phyloP scores from a whole-genome alignment of 2,888 invertebrate species.

The Lasioglossum malachurum region DNA sequence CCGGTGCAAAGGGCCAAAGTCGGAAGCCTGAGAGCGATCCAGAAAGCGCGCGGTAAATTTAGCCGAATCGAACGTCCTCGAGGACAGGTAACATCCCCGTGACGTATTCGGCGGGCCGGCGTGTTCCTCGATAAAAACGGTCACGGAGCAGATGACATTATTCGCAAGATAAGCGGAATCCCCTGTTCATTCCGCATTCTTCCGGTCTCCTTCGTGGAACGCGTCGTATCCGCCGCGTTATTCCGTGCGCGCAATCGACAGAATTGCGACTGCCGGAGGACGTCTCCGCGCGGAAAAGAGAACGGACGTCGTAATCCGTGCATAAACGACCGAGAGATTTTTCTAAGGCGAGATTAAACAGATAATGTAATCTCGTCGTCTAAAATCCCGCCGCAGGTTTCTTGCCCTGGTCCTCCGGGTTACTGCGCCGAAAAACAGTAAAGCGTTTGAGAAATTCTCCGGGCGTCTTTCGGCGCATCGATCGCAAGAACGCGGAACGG shows the following conservation, averaged over 20 bases:
- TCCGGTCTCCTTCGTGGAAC: conserved; percentile 24
- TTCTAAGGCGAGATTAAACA: conserved; percentile 45
- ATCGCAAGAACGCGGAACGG: conserved; percentile 20
- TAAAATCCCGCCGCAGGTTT: not conserved
- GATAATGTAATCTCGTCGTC: conserved; percentile 67
- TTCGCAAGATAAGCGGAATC: conserved; percentile 63
- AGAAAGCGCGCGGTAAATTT: not conserved
- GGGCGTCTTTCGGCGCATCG: not conserved
- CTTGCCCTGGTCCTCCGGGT: not conserved
- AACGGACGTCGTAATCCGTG: conserved; percentile 41
- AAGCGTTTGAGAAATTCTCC: conserved; percentile 15
- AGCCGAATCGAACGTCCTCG: not conserved
- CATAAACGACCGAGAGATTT: conserved; percentile 42
- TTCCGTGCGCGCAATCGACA: conserved; percentile 36
- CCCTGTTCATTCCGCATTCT: conserved; percentile 59
- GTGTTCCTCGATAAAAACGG: conserved; percentile 58
- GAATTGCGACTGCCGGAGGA: conserved; percentile 43
- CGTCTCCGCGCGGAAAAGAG: conserved; percentile 1
- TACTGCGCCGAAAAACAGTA: not conserved
- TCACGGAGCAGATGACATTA: conserved; percentile 63
- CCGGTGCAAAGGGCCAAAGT: not conserved
- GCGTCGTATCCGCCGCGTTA: conserved; percentile 37
- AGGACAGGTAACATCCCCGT: not conserved
- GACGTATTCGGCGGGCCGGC: conserved; percentile 25
- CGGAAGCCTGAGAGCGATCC: not conserved